phyloP scores from a whole-genome alignment of 2,888 invertebrate genomes.

The Neoscelio sp. region DNA sequence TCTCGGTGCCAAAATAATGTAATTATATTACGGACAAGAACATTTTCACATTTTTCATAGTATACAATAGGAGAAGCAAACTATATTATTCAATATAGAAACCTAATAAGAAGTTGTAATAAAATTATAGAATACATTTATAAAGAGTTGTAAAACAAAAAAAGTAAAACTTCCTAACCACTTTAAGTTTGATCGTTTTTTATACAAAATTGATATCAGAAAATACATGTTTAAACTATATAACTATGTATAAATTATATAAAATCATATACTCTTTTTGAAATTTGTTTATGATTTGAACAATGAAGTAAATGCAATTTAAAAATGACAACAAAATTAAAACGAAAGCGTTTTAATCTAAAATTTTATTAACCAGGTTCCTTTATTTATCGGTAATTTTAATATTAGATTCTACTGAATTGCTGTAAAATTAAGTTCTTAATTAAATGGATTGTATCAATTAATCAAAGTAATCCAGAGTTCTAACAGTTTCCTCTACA shows the following conservation, averaged over 20 bases:
- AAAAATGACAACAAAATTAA: too few species aligned
- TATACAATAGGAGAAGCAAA: background rate
- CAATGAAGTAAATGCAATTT: too few species aligned
- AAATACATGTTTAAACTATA: too few species aligned
- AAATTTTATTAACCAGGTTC: background rate
- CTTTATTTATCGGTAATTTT: background rate
- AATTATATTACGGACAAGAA: constrained; percentile 1
- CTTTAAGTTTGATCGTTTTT: too few species aligned
- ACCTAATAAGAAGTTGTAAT: too few species aligned
- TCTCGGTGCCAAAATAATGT: background rate
- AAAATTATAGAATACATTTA: too few species aligned
- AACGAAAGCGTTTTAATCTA: background rate
- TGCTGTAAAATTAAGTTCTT: background rate
- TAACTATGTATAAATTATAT: too few species aligned
- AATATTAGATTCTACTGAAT: background rate
- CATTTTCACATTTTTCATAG: background rate
- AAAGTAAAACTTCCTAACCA: too few species aligned
- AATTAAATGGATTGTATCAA: background rate
- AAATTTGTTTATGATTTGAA: too few species aligned
- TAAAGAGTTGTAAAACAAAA: too few species aligned
- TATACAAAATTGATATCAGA: too few species aligned
- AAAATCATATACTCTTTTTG: too few species aligned
- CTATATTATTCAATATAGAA: constrained; percentile 1
- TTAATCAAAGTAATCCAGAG: background rate
- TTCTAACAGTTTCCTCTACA: background rate